Base-by-base conservation (phyloP, 2,113 vertebrate genomes). In the Phrynosoma blainvillii region DNA sequence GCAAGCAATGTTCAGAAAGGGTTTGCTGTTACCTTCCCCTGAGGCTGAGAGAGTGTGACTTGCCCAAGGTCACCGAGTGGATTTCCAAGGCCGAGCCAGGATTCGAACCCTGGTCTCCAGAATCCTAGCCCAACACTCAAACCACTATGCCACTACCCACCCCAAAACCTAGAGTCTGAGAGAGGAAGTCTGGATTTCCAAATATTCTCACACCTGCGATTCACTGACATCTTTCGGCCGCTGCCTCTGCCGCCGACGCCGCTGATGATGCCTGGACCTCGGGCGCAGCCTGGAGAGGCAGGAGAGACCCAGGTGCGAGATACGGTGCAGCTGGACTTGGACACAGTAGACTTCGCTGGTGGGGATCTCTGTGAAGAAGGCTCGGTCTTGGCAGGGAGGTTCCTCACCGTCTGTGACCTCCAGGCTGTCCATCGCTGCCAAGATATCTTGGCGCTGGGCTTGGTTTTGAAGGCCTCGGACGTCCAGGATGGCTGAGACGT, bases 401-500 rank as follows among this genome's bases (percentile, higher is more conserved):
- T 65, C 21, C 0, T 76, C 92, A 0, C 89, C 92, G 6, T 93
- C 93, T 0, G 32, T 84, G 88, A 94, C 96, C 92, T 98, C 97
- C 87, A 98, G 94, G 92, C 98, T 97, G 81, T 96, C 96, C 77
- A 98, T 94, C 27, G 98, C 97, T 0, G 97, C 98, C 87, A 99
- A 93, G 92, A 99, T 98, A 95, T 98, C 97, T 56, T 98, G 98
- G 0, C 98, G 97, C 59, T 96, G 95, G 0, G 91, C 88, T 16
- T 96, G 95, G 10, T 95, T 96, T 2, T 96, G 97, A 90, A 97
- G 95, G 2, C 98, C 98, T 0, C 98, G 97, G 36, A 98, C 95
- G 71, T 98, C 98, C 73, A 99, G 89, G 23, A 99, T 95, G 56
- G 98, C 98, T 0, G 97, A 97, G 87, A 98, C 96, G 0, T 99